phyloP scores from a whole-genome alignment of 2,113 vertebrate genomes.

The Alouatta palliata region DNA sequence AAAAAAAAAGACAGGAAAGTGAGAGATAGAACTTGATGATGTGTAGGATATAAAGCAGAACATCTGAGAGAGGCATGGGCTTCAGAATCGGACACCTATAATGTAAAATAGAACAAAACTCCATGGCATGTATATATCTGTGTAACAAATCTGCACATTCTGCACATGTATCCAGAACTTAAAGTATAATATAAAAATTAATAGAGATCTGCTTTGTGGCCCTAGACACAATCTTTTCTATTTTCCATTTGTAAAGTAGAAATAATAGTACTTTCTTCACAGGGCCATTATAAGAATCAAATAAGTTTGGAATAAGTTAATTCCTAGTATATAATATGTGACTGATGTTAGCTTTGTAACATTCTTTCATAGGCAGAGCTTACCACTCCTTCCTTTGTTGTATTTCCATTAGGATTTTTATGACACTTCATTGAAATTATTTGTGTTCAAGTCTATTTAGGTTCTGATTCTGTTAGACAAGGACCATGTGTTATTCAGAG shows the following conservation, averaged over 20 bases:
- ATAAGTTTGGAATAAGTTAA: background rate
- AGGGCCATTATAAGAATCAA: background rate
- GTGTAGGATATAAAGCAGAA: background rate
- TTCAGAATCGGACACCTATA: background rate
- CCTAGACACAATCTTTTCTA: background rate
- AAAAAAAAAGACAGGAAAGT: background rate
- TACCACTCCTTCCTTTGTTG: background rate
- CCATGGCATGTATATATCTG: too few species aligned
- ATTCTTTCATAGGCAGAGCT: background rate
- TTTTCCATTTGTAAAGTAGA: background rate
- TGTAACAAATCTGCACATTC: too few species aligned
- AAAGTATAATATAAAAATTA: too few species aligned
- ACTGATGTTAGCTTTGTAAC: background rate
- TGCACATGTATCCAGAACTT: too few species aligned
- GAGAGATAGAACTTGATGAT: background rate
- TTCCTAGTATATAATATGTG: background rate
- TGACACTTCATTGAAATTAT: background rate
- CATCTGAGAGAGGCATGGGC: accelerated
- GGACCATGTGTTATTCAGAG: background rate
- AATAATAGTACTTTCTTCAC: background rate
- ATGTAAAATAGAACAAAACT: background rate
- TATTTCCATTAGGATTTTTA: background rate
- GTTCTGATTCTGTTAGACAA: background rate
- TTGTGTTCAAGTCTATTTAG: background rate
- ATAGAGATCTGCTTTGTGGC: background rate